Conservation (phyloP, 2,113 vertebrate genomes). For the Pteropus alecto region DNA sequence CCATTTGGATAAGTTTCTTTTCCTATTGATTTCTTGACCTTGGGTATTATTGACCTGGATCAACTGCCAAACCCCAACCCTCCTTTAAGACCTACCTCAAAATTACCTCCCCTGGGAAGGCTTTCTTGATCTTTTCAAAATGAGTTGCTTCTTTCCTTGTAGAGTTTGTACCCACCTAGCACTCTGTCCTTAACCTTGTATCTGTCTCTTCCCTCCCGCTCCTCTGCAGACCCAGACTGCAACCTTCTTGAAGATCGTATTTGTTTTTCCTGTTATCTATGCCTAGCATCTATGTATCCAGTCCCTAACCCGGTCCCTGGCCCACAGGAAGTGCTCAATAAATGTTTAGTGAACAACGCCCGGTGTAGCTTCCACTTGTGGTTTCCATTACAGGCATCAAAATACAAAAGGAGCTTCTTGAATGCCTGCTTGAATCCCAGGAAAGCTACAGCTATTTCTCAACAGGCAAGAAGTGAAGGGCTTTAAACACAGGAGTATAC, state of each 20-base stretch:
- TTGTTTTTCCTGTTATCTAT: conserved; percentile 18
- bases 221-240: background rate
- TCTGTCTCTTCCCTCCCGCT: background rate
- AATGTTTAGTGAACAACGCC: conserved; percentile 3
- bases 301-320: background rate
- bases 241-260: background rate
- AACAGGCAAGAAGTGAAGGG: background rate
- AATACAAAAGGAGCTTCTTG: background rate
- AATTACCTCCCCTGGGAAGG: background rate
- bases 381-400: background rate
- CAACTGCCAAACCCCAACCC: background rate
- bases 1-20: background rate
- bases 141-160: background rate
- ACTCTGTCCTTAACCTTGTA: background rate
- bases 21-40: background rate
- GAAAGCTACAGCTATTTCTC: background rate
- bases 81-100: background rate
- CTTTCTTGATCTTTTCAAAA: background rate
- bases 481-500: background rate
- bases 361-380: background rate
- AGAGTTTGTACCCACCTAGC: background rate
- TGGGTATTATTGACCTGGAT: background rate
- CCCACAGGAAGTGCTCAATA: background rate
- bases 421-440: background rate
- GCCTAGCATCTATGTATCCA: background rate